Evolutionary conservation across 2,113 vertebrate genomes (phyloP), one percentile per base, ranked within the genome.

Genomic region (Thalassoma bifasciatum): DNA sequence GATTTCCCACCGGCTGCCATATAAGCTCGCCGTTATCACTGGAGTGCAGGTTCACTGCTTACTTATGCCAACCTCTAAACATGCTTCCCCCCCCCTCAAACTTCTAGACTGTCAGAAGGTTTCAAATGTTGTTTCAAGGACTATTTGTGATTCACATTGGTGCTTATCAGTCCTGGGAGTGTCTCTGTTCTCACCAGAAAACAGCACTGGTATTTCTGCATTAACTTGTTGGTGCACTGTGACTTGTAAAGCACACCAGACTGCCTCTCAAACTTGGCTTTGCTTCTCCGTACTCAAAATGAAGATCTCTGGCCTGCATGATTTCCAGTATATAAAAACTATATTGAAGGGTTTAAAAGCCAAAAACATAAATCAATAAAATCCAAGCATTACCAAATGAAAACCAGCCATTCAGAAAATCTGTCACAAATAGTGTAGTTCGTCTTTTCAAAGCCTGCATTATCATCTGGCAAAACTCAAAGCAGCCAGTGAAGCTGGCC

Each of bases 11-110:
- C 66, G 77, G 66, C 80, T 82, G 77, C 74, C 62, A 75, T 52
- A 84, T 86, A 88, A 91, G 87, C 85, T 66, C 75, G 66, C 74
- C 70, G 90, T 92, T 93, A 93, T 92, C 90, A 53, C 77, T 47
- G n/a, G 65, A 81, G 77, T 87, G 79, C 90, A 92, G 89, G 84
- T 92, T 87, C 79, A 72, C 63, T 46, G 69, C 77, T 92, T 89
- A 77, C 75, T 77, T 91, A 91, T 26, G 26, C n/a, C 64, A 37
- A 69, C 74, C 56, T 65, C 77, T 52, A 81, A 88, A 83, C 81
- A 80, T 81, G 58, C 57, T 23, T 22, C 24, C 57, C 66, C 65
- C 44, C 54, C 66, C 65, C 44, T 51, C 30, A 78, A 75, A 86
- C 83, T 77, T 76, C 66, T 30, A 58, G 53, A 75, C 56, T 68